Conservation (phyloP, 1,140 invertebrate genomes). For the Paraescarpia echinospica region DNA sequence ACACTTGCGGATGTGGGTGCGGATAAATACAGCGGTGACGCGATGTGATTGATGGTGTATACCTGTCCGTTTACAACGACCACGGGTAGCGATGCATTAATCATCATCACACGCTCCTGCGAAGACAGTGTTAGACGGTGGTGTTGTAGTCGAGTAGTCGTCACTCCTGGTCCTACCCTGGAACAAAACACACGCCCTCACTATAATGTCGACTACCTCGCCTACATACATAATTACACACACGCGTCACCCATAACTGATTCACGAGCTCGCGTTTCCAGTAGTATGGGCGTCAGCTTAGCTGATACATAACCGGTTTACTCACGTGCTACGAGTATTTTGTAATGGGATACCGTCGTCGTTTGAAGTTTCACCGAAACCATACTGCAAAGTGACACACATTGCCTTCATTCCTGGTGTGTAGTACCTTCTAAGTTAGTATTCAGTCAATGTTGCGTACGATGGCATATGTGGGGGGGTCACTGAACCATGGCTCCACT, state of each 20-base stretch:
- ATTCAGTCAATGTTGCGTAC: background rate
- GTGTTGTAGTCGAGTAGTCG: background rate
- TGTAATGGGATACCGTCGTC: background rate
- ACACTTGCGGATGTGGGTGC: background rate
- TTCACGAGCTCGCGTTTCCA: too few species aligned
- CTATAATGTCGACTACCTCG: background rate
- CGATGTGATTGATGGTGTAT: background rate
- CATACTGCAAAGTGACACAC: background rate
- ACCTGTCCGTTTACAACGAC: background rate
- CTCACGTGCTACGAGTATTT: background rate
- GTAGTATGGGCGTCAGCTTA: background rate
- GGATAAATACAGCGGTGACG: background rate
- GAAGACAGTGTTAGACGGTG: background rate
- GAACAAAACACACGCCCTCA: background rate
- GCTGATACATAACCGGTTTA: background rate
- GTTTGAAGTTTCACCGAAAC: background rate
- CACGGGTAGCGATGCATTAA: background rate
- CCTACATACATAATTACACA: background rate
- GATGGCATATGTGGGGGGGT: background rate
- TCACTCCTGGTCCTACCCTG: background rate
- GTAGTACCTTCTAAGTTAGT: background rate
- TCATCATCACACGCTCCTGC: background rate
- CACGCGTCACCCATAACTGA: too few species aligned
- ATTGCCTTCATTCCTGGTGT: background rate
- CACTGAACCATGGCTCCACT: too few species aligned